Conservation (phyloP, 2,797 vertebrate genomes). For the Siniperca undulata region DNA sequence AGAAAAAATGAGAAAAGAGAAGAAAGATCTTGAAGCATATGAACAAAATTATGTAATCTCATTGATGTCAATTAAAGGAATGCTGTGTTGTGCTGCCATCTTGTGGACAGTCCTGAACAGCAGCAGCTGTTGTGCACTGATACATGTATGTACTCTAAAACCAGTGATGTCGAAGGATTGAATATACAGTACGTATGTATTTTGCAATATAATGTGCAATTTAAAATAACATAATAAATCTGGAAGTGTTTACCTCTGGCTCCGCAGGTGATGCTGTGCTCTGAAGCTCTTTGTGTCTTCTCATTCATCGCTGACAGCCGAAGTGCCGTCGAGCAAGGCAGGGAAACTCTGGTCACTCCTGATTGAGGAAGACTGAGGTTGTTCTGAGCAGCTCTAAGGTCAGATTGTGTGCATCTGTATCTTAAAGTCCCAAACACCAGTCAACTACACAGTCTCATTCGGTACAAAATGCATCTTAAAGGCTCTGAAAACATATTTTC, state of each 20-base stretch:
- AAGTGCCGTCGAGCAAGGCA: constrained; percentile 11
- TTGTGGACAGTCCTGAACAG: constrained; percentile 37
- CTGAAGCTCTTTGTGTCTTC: not conserved
- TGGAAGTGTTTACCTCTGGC: constrained; percentile 32
- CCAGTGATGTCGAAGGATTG: not conserved
- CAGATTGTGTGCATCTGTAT: not conserved
- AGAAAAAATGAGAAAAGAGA: no score
- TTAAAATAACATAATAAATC: constrained; percentile 41
- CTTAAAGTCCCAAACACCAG: not conserved
- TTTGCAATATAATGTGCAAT: constrained; percentile 38
- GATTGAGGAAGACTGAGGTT: not conserved
- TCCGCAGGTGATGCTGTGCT: constrained; percentile 9
- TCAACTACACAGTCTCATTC: not conserved
- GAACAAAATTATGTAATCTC: constrained; percentile 14
- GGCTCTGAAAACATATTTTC: not conserved
- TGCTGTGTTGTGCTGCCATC: constrained; percentile 58
- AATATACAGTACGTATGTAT: not conserved
- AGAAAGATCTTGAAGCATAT: not conserved
- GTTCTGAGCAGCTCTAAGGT: constrained; percentile 14
- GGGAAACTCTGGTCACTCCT: not conserved
- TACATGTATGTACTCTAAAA: not conserved
- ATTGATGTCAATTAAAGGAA: not conserved
- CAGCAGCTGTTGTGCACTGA: constrained; percentile 17
- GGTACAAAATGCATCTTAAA: not conserved
- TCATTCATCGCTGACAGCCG: not conserved